These are phyloP conservation scores for Pluvialis apricaria DNA, from an alignment of 2,113 vertebrate genomes.

Conservation along the genomic window DNA sequence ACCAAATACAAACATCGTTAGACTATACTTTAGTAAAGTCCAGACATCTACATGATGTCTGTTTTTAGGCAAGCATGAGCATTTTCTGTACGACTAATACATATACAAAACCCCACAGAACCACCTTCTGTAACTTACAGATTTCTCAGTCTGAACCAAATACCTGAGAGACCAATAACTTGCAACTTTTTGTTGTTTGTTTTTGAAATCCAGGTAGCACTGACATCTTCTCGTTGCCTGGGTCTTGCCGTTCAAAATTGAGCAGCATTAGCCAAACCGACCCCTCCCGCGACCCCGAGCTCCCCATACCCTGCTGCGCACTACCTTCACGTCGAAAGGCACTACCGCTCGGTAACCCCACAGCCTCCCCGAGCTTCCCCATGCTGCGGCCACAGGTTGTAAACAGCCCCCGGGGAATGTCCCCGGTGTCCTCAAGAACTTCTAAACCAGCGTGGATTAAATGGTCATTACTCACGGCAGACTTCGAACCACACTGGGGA, in stretches of 20 bases:
- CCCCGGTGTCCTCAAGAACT: background rate
- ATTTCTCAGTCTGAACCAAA: background rate
- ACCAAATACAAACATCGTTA: background rate
- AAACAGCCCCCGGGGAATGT: background rate
- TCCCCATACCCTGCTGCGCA: background rate
- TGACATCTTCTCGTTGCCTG: fast-evolving
- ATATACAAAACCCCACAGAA: background rate
- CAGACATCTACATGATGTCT: background rate
- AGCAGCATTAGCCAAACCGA: background rate
- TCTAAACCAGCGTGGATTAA: background rate
- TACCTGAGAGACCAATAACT: background rate
- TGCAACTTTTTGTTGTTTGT: too few relatives aligned
- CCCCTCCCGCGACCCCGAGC: background rate
- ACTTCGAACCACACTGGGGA: background rate
- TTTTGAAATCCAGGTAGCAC: background rate
- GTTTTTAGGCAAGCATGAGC: background rate
- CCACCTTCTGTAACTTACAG: background rate
- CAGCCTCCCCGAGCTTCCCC: background rate
- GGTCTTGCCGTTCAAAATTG: background rate
- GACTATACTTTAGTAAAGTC: background rate
- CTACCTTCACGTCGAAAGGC: background rate
- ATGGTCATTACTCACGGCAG: background rate
- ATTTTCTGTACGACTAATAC: background rate
- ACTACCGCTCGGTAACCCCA: background rate
- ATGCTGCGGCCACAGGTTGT: background rate